These are phyloP conservation scores for Macropodus opercularis DNA, from an alignment of 2,797 vertebrate genomes.

Conservation along the genomic window DNA sequence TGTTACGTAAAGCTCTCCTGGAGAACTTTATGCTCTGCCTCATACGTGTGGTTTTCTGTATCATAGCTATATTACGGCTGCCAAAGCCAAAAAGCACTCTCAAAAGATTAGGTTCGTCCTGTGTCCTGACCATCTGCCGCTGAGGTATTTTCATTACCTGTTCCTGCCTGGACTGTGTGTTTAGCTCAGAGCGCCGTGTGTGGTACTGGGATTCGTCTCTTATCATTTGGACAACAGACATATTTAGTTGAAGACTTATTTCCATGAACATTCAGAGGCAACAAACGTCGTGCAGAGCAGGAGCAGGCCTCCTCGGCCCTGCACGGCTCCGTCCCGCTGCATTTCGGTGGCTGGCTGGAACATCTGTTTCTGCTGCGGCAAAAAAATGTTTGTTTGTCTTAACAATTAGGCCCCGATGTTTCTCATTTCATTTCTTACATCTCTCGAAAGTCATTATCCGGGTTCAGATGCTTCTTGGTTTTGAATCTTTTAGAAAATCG, in stretches of 20 bases:
- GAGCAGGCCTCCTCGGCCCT: conserved; percentile 52
- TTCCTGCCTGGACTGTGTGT: conserved; percentile 12
- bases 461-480: conserved; percentile 69
- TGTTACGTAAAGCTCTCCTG: conserved; percentile 33
- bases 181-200: conserved; percentile 24
- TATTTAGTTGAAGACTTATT: conserved; percentile 49
- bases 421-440: conserved; percentile 80
- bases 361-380: conserved; percentile 81
- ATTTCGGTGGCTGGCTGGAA: conserved; percentile 69
- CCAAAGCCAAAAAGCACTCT: conserved; percentile 36
- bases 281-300: conserved; percentile 47
- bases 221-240: conserved; percentile 50
- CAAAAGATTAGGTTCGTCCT: conserved; percentile 14
- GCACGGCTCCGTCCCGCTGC: conserved; percentile 30
- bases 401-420: conserved; percentile 79
- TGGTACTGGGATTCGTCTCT: conserved; percentile 56
- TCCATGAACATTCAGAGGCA: conserved; percentile 51
- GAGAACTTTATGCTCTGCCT: conserved; percentile 37
- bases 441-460: conserved; percentile 75
- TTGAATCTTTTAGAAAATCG: conserved; percentile 60
- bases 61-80: conserved; percentile 16
- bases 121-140: conserved; percentile 28
- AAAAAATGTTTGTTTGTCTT: conserved; percentile 83
- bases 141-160: conserved; percentile 31
- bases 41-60: conserved; percentile 32